Conservation (phyloP, 1,140 invertebrate species). For the Eurosta solidaginis region DNA sequence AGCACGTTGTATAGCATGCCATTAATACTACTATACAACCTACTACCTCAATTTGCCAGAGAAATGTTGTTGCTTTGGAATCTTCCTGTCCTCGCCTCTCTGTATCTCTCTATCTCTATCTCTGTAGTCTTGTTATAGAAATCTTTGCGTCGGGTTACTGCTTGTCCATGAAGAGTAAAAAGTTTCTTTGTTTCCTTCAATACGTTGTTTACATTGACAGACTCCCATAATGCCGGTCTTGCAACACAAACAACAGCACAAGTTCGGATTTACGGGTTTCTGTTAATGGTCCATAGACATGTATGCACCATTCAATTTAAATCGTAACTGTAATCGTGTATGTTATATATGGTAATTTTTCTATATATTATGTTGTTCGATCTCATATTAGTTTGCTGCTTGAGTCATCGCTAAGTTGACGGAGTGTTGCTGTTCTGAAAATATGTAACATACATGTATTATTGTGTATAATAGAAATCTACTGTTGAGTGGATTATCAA, state of each 20-base stretch:
- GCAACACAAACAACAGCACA: constrained; percentile 60
- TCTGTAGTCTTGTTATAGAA: background rate
- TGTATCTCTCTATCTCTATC: background rate
- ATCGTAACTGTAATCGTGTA: background rate
- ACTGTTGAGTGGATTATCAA: too few species aligned
- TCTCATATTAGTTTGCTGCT: too few species aligned
- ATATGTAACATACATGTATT: too few species aligned
- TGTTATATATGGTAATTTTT: too few species aligned
- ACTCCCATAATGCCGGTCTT: constrained; percentile 61
- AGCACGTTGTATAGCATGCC: constrained; percentile 60
- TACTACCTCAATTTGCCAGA: constrained; percentile 61
- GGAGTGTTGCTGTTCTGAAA: too few species aligned
- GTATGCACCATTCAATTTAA: constrained; percentile 50
- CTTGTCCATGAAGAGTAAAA: background rate
- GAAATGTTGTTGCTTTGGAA: constrained; percentile 33
- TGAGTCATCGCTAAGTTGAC: too few species aligned
- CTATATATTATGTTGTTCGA: too few species aligned
- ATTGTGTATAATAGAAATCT: too few species aligned
- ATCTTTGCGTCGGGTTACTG: background rate
- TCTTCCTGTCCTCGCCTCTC: background rate
- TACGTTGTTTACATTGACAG: constrained; percentile 60
- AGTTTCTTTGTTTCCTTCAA: background rate
- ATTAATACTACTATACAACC: constrained; percentile 60
- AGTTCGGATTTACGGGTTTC: constrained; percentile 62
- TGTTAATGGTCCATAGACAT: constrained; percentile 60